Base-by-base conservation (phyloP, 2,797 vertebrate genomes). In the Hyperoplus lanceolatus region DNA sequence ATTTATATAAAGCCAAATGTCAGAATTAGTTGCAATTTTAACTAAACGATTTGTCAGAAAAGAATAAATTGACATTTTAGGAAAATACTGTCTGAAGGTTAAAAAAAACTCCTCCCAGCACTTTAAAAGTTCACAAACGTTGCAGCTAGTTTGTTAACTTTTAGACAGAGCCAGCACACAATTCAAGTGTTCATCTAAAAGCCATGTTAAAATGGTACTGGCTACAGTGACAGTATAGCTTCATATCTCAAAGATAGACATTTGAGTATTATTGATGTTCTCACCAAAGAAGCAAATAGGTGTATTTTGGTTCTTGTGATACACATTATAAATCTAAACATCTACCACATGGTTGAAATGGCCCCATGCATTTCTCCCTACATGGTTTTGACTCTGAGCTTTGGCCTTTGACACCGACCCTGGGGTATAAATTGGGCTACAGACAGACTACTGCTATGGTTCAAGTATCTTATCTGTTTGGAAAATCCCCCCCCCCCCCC, bases 361-460 rank as follows among this genome's bases (percentile, higher is more conserved):
- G 60, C 64, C 71, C 53, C 0, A 1, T 72, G 75, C 1, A 16
- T 39, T 42, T 59, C 48, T 54, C 54, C 42, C 55, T 2, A 50
- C 77, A 49, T 71, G 65, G 38, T 42, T 66, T 79, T 13, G 51
- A 75, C 73, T 63, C 63, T 81, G 77, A 82, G 7, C 14, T 38
- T 60, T 66, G 66, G 10, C 71, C 80, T 89, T 73, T 89, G 81
- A 85, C 87, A 59, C 72, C 80, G 69, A 82, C 77, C 29, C 63
- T 53, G 15, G 49, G 66, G 61, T 69, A 74, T 54, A 68, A 59
- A 62, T 50, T 71, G 48, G 70, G 36, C 70, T 45, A 38, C 64
- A 70, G 69, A 79, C 60, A 64, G 64, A 53, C 10, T 9, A 41
- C 64, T 69, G 29, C 29, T 29, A 29, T 77, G 42, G 63, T 72